Percentiles rank a stretch among this genome's conserved stretches.
Evolutionary conservation across 1,140 invertebrate species (phyloP).

Genomic region (Tetramorium alpestre): DNA sequence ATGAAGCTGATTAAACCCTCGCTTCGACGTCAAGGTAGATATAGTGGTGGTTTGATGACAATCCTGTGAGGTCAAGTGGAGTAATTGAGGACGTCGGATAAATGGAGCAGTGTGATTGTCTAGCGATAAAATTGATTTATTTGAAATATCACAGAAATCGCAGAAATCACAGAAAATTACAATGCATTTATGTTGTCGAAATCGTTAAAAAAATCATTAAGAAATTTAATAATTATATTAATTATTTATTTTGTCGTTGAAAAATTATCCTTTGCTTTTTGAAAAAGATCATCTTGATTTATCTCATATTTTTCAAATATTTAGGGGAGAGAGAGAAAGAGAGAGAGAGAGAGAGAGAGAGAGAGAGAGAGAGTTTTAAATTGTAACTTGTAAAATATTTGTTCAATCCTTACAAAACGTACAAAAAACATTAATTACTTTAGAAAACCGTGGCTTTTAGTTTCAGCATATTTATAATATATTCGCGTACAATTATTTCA

Average conservation of each 20-base stretch:
- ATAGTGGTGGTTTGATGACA: constrained; percentile 17
- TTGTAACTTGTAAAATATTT: neutral
- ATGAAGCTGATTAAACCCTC: constrained; percentile 39
- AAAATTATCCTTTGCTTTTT: neutral
- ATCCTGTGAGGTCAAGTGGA: constrained; percentile 14
- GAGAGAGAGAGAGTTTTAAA: neutral
- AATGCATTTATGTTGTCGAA: neutral
- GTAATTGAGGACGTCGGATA: constrained; percentile 9
- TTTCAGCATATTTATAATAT: neutral
- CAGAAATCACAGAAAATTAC: neutral
- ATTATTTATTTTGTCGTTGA: neutral
- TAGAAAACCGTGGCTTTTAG: neutral
- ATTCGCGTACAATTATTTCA: neutral
- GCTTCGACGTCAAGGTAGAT: constrained; percentile 11
- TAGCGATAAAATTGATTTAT: constrained; percentile 4
- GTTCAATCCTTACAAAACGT: neutral
- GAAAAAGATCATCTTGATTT: neutral
- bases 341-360: neutral
- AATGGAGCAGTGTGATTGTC: constrained; percentile 16
- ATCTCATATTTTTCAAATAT: neutral
- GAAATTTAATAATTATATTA: neutral
- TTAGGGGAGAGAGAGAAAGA: neutral
- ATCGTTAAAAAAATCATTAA: neutral
- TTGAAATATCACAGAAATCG: neutral
- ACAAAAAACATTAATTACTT: neutral